Evolutionary conservation across 30 jellyfish, hydroid and myxozoan genomes (phyloP), one percentile per base, ranked within the genome.

Genomic region (Chrysaora quinquecirrha): DNA sequence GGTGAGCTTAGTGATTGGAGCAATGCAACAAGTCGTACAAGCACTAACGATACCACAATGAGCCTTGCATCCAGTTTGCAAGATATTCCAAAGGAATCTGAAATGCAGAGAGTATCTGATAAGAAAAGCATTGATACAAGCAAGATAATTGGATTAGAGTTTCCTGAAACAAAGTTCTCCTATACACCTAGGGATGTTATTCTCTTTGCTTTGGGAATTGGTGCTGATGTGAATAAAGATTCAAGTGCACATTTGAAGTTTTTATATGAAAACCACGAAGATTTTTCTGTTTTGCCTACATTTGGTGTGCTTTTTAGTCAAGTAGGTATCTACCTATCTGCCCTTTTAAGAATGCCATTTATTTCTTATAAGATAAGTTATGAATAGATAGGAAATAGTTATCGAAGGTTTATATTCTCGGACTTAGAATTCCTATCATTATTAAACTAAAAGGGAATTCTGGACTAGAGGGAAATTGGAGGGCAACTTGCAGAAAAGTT

Each of bases 231-330:
- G 28, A 77, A 88, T 12, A 89, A 80, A 27, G 86, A 69, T 21
- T 25, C 80, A 9, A 27, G 25, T 4, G 2, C 34, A 10, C 38
- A 48, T 11, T 75, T 87, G 30, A 89, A 71, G 49, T 93, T 19
- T 30, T 72, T 93, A 62, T 93, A 86, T 86, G 98, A 93, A 60
- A 93, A 90, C 52, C 90, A 75, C 65, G 81, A 80, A 34, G 74
- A 76, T 30, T 93, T 93, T 76, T 63, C 94, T 14, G 94, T 75
- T 9, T 46, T 93, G 48, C 98, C 98, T 54, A 93, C 98, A 35
- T 93, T 86, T 81, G 98, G 94, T 1, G 88, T 92, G 4, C 82
- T 93, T 34, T 71, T 82, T 38, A 93, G 89, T 1, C 95, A 78
- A 91, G 98, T 86, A 38, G 0, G 30, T 30, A 21, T 63, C 47